A percentile compares a stretch with the other conserved stretches of the same genome.
Conservation (phyloP, 2,888 invertebrate genomes). For the Galeruca laticollis region DNA sequence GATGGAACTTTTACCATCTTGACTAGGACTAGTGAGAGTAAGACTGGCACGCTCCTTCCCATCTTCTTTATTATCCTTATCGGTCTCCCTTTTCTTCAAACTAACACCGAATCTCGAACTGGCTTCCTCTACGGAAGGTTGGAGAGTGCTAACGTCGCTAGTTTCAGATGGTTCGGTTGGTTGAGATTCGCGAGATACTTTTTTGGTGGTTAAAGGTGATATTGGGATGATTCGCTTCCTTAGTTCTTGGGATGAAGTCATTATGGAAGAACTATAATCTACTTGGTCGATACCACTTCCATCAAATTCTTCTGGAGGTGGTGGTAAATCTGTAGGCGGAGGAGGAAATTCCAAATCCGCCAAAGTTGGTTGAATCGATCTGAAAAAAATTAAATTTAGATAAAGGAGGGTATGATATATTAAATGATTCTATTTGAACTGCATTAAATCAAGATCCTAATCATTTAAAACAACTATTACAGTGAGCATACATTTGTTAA, state of each 20-base stretch:
- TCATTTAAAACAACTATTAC: too few species aligned
- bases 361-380: slow-evolving; percentile 78
- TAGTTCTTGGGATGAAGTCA: slow-evolving; percentile 60
- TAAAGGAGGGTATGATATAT: too few species aligned
- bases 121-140: slow-evolving; percentile 79
- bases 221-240: slow-evolving; percentile 63
- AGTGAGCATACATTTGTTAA: too few species aligned
- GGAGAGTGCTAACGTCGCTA: slow-evolving; percentile 72
- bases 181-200: slow-evolving; percentile 57
- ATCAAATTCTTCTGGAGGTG: slow-evolving; percentile 78
- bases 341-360: slow-evolving; percentile 91
- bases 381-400: slow-evolving; percentile 23
- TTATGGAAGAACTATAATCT: slow-evolving; percentile 56
- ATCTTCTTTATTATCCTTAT: slow-evolving; percentile 66
- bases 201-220: slow-evolving; percentile 61
- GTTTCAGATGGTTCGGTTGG: slow-evolving; percentile 48
- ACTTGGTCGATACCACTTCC: slow-evolving; percentile 57
- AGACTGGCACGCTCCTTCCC: slow-evolving; percentile 65
- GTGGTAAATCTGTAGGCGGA: slow-evolving; percentile 83
- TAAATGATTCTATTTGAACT: too few species aligned
- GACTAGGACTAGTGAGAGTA: slow-evolving; percentile 64
- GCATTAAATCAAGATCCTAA: too few species aligned
- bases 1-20: slow-evolving; percentile 64
- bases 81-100: slow-evolving; percentile 75
- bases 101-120: slow-evolving; percentile 80